Evolutionary conservation across 2,113 vertebrate species (phyloP).

Genomic region (Lagopus muta): DNA sequence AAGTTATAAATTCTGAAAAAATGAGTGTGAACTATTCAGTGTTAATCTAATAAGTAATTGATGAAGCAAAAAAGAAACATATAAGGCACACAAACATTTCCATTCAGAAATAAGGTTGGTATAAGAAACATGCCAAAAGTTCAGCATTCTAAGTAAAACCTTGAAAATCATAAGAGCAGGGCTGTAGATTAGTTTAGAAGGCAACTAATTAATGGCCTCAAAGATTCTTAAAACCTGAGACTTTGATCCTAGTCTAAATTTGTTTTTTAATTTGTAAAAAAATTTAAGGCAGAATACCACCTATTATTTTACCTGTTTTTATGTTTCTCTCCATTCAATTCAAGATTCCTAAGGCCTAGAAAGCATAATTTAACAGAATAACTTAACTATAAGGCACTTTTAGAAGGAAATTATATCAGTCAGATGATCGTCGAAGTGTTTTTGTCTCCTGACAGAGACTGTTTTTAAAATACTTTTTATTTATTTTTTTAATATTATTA

Average conservation of each 20-base stretch:
- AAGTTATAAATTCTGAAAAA: not conserved
- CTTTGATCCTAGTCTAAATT: not conserved
- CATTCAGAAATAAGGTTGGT: not conserved
- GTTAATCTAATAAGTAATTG: not conserved
- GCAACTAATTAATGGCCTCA: not conserved
- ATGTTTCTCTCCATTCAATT: not conserved
- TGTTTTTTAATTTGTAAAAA: not conserved
- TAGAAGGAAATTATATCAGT: not conserved
- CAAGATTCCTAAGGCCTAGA: not conserved
- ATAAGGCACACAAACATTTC: not conserved
- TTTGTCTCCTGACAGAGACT: not conserved
- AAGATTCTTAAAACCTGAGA: not conserved
- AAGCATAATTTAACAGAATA: not conserved
- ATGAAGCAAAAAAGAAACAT: not conserved
- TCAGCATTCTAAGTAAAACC: not conserved
- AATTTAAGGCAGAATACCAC: not conserved
- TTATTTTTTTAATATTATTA: not conserved
- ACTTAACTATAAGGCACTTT: not conserved
- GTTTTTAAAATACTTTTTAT: no score
- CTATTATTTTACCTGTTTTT: not conserved
- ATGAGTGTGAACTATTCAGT: not conserved
- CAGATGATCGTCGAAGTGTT: not conserved
- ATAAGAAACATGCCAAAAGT: not conserved
- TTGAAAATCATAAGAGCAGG: not conserved
- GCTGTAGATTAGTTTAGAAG: not conserved